Evolutionary conservation across 2,888 invertebrate species (phyloP).

Genomic region (Cremastobaeus sp.): DNA sequence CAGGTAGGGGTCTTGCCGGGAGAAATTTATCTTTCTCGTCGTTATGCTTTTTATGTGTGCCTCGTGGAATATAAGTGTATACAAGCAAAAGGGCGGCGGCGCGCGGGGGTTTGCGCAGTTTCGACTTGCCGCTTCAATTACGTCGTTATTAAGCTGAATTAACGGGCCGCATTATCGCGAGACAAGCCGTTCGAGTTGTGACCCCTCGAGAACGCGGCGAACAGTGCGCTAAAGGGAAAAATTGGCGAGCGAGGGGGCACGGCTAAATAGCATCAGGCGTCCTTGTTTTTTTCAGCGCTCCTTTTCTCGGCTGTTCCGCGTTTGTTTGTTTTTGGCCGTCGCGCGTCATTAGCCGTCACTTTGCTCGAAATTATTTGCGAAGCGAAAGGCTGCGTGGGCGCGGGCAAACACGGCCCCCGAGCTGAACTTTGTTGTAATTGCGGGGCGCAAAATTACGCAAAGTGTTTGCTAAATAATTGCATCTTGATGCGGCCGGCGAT

Average conservation of each 20-base stretch:
- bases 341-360: constrained; percentile 26
- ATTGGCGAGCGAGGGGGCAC: not conserved
- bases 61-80: constrained; percentile 58
- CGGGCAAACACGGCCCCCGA: too few relatives aligned
- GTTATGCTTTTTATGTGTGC: constrained; percentile 73
- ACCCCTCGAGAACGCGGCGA: constrained; percentile 47
- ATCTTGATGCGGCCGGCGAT: constrained; percentile 23
- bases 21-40: constrained; percentile 71
- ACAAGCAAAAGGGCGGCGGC: constrained; percentile 40
- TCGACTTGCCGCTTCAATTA: constrained; percentile 60
- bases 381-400: constrained; percentile 4
- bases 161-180: constrained; percentile 59
- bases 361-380: constrained; percentile 20
- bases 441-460: constrained; percentile 14
- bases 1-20: constrained; percentile 71
- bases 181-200: constrained; percentile 58
- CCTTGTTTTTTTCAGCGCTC: constrained; percentile 29
- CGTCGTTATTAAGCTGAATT: constrained; percentile 62
- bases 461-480: constrained; percentile 37
- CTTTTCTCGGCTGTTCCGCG: constrained; percentile 2
- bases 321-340: constrained; percentile 9
- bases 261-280: constrained; percentile 3
- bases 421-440: not conserved
- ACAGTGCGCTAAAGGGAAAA: constrained; percentile 26
- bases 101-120: constrained; percentile 19